These are phyloP conservation scores for Penaeus monodon DNA, from an alignment of 2,888 invertebrate species.

Conservation along the genomic window DNA sequence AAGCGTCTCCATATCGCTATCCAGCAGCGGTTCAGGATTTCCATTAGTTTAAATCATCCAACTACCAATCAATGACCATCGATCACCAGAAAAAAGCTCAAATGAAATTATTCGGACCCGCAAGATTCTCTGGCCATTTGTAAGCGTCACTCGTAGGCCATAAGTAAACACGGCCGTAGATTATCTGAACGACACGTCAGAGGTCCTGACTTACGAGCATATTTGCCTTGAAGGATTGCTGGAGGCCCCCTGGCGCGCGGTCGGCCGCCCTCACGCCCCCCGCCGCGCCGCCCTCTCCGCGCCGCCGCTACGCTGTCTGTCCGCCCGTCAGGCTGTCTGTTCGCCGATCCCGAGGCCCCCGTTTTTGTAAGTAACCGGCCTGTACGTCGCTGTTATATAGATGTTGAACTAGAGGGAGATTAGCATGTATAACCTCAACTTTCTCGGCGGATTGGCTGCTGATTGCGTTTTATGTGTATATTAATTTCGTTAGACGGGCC, in stretches of 20 bases:
- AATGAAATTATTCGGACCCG: constrained; percentile 2
- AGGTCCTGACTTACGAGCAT: constrained; percentile 34
- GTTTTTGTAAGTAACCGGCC: no score
- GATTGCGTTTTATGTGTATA: no score
- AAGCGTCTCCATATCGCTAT: constrained; percentile 13
- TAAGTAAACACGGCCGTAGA: constrained; percentile 34
- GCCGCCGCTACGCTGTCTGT: neutral
- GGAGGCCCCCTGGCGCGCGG: constrained; percentile 29
- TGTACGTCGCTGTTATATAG: no score
- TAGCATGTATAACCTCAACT: no score
- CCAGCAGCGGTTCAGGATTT: neutral
- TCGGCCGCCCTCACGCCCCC: constrained; percentile 6
- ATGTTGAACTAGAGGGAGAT: no score
- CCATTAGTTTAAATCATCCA: constrained; percentile 7
- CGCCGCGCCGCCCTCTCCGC: neutral
- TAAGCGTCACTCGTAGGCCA: constrained; percentile 30
- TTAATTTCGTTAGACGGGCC: no score
- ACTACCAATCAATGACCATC: constrained; percentile 6
- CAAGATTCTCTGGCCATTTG: constrained; percentile 27
- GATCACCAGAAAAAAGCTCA: neutral
- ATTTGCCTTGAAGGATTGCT: constrained; percentile 46
- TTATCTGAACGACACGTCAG: constrained; percentile 46
- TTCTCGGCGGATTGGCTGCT: no score
- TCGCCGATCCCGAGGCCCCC: no score
- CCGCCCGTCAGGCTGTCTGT: no score